These are phyloP conservation scores for Ametastegia equiseti DNA, from an alignment of 2,888 invertebrate genomes.

Conservation along the genomic window DNA sequence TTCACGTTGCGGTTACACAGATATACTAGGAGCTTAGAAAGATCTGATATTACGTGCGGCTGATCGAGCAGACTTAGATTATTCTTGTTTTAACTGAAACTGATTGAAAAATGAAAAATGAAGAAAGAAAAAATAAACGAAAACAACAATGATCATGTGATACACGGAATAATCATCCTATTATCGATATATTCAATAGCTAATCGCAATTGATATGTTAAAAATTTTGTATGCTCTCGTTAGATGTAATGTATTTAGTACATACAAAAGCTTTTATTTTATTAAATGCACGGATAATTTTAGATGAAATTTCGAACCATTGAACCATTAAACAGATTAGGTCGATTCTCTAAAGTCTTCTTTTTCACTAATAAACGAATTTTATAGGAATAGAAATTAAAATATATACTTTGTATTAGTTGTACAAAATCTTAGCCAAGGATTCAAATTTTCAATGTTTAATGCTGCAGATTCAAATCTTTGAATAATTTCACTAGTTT, in stretches of 20 bases:
- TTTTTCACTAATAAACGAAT: background rate
- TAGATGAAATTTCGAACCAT: too few relatives aligned
- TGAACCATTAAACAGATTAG: too few relatives aligned
- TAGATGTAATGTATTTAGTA: too few relatives aligned
- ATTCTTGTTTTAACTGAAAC: background rate
- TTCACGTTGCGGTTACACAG: conserved; percentile 16
- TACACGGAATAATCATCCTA: too few relatives aligned
- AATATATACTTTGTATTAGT: background rate
- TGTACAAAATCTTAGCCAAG: background rate
- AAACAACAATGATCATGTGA: too few relatives aligned
- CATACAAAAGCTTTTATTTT: too few relatives aligned
- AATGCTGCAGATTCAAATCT: background rate
- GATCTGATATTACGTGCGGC: conserved; percentile 27
- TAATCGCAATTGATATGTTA: too few relatives aligned
- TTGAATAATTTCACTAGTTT: background rate
- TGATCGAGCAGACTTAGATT: conserved; percentile 12
- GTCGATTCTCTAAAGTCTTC: too few relatives aligned
- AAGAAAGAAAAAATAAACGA: background rate
- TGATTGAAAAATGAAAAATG: too few relatives aligned
- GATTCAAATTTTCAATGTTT: background rate
- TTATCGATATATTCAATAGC: too few relatives aligned
- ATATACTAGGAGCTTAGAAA: conserved; percentile 28
- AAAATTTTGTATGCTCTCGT: too few relatives aligned
- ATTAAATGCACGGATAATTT: too few relatives aligned
- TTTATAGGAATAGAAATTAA: background rate